A percentile compares a stretch with the other conserved stretches of the same genome.
Conservation (phyloP, 2,888 invertebrate species). For the Synergus umbraculus region DNA sequence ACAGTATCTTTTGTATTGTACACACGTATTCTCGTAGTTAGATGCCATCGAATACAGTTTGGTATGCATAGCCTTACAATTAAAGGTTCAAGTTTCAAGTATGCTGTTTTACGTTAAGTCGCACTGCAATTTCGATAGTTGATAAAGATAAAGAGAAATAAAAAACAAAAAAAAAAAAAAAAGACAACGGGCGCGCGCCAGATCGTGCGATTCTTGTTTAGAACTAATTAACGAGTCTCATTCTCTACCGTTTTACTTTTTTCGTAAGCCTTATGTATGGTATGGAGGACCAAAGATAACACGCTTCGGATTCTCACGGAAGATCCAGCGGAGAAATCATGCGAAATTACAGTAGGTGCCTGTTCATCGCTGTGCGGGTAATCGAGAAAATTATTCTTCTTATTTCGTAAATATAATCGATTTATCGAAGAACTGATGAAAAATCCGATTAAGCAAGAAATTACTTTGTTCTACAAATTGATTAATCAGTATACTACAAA, state of each 20-base stretch:
- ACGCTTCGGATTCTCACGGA: slow-evolving; percentile 33
- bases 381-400: slow-evolving; percentile 19
- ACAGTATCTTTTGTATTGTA: slow-evolving; percentile 25
- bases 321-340: slow-evolving; percentile 7
- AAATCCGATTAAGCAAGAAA: no score
- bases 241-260: slow-evolving; percentile 29
- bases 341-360: slow-evolving; percentile 32
- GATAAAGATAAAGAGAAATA: slow-evolving; percentile 24
- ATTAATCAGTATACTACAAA: neutral
- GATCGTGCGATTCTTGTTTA: slow-evolving; percentile 8
- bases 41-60: slow-evolving; percentile 23
- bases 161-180: neutral
- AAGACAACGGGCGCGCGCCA: slow-evolving; percentile 19
- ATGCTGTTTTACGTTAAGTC: slow-evolving; percentile 30
- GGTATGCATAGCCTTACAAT: slow-evolving; percentile 26
- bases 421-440: neutral
- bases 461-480: neutral
- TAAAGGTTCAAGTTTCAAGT: slow-evolving; percentile 32
- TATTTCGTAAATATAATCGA: neutral
- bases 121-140: slow-evolving; percentile 24
- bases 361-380: slow-evolving; percentile 36
- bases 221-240: slow-evolving; percentile 31
- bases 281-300: slow-evolving; percentile 38
- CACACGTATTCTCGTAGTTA: slow-evolving; percentile 23
- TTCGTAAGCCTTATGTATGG: slow-evolving; percentile 32